Conservation (phyloP, 2,888 invertebrate species). For the Meandrusa payeni region DNA sequence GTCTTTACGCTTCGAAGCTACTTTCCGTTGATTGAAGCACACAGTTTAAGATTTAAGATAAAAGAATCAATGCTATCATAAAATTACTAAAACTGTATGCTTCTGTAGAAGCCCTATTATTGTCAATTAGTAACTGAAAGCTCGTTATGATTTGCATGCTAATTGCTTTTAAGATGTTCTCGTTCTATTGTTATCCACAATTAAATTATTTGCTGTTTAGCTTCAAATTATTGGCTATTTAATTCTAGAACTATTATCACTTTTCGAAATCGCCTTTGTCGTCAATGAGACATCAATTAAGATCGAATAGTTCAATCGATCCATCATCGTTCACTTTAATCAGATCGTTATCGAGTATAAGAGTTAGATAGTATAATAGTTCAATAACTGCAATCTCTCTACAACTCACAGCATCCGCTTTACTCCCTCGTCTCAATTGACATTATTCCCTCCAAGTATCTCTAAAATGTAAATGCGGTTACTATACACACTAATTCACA, state of each 20-base stretch:
- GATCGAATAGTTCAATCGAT: slow-evolving; percentile 40
- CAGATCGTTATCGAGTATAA: slow-evolving; percentile 56
- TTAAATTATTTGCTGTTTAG: too few relatives aligned
- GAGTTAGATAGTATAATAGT: too few relatives aligned
- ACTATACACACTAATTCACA: slow-evolving; percentile 66
- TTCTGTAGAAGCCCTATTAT: background rate
- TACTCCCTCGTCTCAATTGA: slow-evolving; percentile 74
- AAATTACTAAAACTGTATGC: slow-evolving; percentile 6
- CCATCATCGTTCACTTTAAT: slow-evolving; percentile 52
- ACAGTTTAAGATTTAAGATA: slow-evolving; percentile 24
- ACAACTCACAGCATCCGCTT: slow-evolving; percentile 63
- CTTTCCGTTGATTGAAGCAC: slow-evolving; percentile 41
- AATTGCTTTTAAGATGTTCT: background rate
- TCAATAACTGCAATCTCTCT: slow-evolving; percentile 63
- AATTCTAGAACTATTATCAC: slow-evolving; percentile 7
- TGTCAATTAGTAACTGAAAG: slow-evolving; percentile 8
- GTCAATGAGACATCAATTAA: slow-evolving; percentile 28
- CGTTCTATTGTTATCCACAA: background rate
- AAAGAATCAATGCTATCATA: slow-evolving; percentile 9
- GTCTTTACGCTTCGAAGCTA: slow-evolving; percentile 4
- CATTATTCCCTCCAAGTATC: slow-evolving; percentile 73
- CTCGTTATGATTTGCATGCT: slow-evolving; percentile 3
- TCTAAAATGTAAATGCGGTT: slow-evolving; percentile 77
- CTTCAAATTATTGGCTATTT: too few relatives aligned
- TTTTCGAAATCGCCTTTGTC: slow-evolving; percentile 3